Base-by-base conservation (phyloP, 2,797 vertebrate genomes). In the Gouania willdenowi region DNA sequence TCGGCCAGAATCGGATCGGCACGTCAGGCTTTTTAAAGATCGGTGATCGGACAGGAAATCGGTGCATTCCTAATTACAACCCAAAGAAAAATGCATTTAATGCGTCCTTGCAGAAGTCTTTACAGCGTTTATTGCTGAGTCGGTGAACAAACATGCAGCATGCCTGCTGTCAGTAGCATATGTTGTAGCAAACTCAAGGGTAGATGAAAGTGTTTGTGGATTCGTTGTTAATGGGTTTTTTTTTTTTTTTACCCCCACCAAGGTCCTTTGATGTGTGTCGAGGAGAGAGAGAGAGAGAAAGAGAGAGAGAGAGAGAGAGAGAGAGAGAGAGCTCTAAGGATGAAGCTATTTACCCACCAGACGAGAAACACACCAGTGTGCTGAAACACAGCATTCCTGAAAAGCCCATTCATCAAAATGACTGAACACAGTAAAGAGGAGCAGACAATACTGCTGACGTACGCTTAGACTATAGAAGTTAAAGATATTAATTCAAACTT, bases 91-190 rank as follows among this genome's bases (percentile, higher is more conserved):
- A n/a, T n/a, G n/a, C n/a, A n/a, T n/a, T n/a, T n/a, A n/a, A n/a
- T n/a, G n/a, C 4, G 2, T 14, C 17, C 34, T 26, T 15, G 55
- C 25, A 26, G 22, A 17, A 28, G 18, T 6, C 37, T 28, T 13
- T 24, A 41, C 29, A 11, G 36, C 10, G 14, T 26, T 36, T 8
- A 34, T 32, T 36, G 18, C 39, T 26, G 37, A 24, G 49, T 40
- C 60, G 43, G 42, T 53, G 33, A 63, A 40, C 38, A 59, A 30
- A 66, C 25, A 41, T 47, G 41, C 50, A 62, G 61, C 27, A 54
- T 53, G 65, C 71, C 66, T 66, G 66, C 52, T 64, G 67, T 45
- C 48, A 39, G 61, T 49, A 76, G 57, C 68, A 70, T 60, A 60
- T 74, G 76, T 58, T 72, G 53, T 46, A 68, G n/a, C n/a, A 1